Evolutionary conservation across 1,140 invertebrate genomes (phyloP), one percentile per base, ranked within the genome.

Genomic region (Macrocentrus cingulum): DNA sequence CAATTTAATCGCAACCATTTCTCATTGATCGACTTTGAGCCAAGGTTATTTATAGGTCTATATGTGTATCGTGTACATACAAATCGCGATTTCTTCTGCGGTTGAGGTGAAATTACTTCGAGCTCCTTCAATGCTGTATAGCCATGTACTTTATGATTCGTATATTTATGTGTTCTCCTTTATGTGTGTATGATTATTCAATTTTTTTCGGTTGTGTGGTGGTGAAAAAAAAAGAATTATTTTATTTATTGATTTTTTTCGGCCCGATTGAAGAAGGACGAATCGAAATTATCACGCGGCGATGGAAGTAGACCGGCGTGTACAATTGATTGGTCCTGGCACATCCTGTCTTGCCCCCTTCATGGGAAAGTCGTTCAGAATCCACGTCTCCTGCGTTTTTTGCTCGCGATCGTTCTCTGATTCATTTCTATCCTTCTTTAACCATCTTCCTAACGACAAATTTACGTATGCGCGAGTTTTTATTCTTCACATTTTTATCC

Each of bases 261-360:
- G n/a, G 5, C 7, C 34, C 36, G 16, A 29, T 44, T 1, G n/a
- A 32, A 44, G 9, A 45, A 34, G 39, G 2, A 32, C 20, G 18
- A 29, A 29, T 45, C 13, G 37, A 44, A 15, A 32, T 49, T 39
- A 49, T 29, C 44, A 39, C 41, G 41, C 53, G 41, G 53, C 8
- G 23, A 53, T 64, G 69, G 65, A 76, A 70, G 66, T 65, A 74
- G 66, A 75, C 69, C 73, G 69, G 76, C 75, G 75, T 78, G 63
- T 64, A 75, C 74, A 78, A 77, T 78, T 77, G 75, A 78, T 78
- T 75, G 75, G 76, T 78, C 76, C 75, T 78, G 76, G 75, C 66
- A 75, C 69, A 74, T 77, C 74, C 72, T 77, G 69, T 41, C n/a
- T n/a, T n/a, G 16, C 68, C 68, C 66, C 66, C 69, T 71, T 68